phyloP scores from a whole-genome alignment of 2,888 invertebrate species.

The Villa cingulata region DNA sequence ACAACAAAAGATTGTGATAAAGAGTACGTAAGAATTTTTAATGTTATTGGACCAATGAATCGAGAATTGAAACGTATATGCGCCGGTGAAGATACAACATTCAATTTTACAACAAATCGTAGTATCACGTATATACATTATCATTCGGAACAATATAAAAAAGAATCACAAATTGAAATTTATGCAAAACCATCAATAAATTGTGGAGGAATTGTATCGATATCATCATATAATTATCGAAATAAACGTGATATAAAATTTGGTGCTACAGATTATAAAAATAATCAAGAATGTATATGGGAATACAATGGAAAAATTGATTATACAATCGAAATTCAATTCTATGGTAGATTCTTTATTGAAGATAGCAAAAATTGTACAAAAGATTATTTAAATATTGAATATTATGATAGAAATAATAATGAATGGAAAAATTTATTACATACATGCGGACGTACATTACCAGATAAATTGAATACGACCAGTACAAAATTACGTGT shows the following conservation, averaged over 20 bases:
- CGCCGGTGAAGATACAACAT: slow-evolving; percentile 17
- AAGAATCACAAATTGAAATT: slow-evolving; percentile 24
- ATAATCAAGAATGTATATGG: slow-evolving; percentile 70
- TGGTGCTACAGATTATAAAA: slow-evolving; percentile 40
- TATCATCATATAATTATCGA: slow-evolving; percentile 27
- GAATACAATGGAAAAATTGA: slow-evolving; percentile 47
- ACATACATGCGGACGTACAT: slow-evolving; percentile 50
- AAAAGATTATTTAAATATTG: slow-evolving; percentile 51
- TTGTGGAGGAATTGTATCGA: slow-evolving; percentile 47
- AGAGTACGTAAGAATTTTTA: slow-evolving; percentile 40
- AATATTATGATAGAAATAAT: slow-evolving; percentile 37
- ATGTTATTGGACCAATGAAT: slow-evolving; percentile 32
- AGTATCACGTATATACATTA: slow-evolving; percentile 54
- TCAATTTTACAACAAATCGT: slow-evolving; percentile 22
- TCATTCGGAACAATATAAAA: slow-evolving; percentile 38
- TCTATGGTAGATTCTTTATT: slow-evolving; percentile 58
- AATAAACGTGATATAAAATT: slow-evolving; percentile 26
- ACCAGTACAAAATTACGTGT: slow-evolving; percentile 51
- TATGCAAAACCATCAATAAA: neutral
- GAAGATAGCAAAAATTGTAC: slow-evolving; percentile 54
- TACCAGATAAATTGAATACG: slow-evolving; percentile 44
- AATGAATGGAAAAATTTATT: no score
- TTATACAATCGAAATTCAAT: slow-evolving; percentile 49
- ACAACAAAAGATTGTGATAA: slow-evolving; percentile 37
- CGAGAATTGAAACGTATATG: slow-evolving; percentile 43